A percentile compares a stretch with the other conserved stretches of the same genome.
These are phyloP conservation scores for Phycodurus eques DNA, from an alignment of 2,113 vertebrate genomes.

Conservation along the genomic window DNA sequence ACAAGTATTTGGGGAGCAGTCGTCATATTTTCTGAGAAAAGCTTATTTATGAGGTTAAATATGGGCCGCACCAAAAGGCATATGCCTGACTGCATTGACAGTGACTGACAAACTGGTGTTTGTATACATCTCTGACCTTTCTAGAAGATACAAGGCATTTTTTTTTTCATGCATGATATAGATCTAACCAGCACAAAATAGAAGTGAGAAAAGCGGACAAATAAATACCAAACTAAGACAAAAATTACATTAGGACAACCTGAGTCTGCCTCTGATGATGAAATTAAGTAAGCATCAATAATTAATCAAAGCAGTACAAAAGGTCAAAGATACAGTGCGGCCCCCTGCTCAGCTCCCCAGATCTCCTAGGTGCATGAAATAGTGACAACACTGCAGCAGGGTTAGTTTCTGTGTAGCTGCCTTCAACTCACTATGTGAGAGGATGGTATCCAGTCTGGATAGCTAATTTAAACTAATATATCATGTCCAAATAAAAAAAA, in stretches of 20 bases:
- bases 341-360: slow-evolving; percentile 21
- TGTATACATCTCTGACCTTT: not conserved
- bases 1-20: slow-evolving; percentile 14
- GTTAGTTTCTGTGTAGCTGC: slow-evolving; percentile 40
- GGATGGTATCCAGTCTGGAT: slow-evolving; percentile 44
- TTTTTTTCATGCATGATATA: slow-evolving; percentile 6
- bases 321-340: slow-evolving; percentile 47
- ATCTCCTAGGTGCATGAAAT: slow-evolving; percentile 48
- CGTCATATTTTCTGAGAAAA: slow-evolving; percentile 20
- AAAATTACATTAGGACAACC: slow-evolving; percentile 18
- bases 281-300: slow-evolving; percentile 49
- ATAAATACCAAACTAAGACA: slow-evolving; percentile 14
- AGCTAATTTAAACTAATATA: slow-evolving; percentile 31
- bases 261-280: slow-evolving; percentile 38
- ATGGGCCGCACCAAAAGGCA: not conserved
- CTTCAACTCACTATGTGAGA: slow-evolving; percentile 33
- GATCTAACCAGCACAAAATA: slow-evolving; percentile 8
- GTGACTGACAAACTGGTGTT: not conserved
- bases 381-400: slow-evolving; percentile 33
- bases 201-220: slow-evolving; percentile 5
- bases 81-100: not conserved
- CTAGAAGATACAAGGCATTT: not conserved
- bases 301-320: slow-evolving; percentile 52
- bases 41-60: slow-evolving; percentile 20
- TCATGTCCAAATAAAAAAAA: not conserved